These are phyloP conservation scores for Dermochelys coriacea DNA, from an alignment of 2,797 vertebrate species.

Conservation along the genomic window DNA sequence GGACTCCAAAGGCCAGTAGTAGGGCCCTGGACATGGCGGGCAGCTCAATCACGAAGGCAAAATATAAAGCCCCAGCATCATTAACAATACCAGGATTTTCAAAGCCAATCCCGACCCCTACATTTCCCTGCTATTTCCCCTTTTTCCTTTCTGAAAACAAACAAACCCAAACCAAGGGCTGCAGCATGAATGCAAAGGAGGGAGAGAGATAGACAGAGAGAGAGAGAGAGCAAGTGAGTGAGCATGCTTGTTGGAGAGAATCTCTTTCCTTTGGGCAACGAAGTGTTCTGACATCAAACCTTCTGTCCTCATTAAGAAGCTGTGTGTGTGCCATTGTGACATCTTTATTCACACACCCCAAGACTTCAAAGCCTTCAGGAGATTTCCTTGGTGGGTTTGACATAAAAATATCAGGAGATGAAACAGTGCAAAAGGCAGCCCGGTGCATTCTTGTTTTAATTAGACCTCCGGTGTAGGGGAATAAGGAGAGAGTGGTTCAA, in stretches of 20 bases:
- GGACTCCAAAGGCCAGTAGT: background rate
- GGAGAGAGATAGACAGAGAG: background rate
- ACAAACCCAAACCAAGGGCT: background rate
- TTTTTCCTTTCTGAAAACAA: slow-evolving; percentile 43
- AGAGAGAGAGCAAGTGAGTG: background rate
- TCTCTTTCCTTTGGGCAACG: slow-evolving; percentile 75
- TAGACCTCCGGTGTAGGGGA: slow-evolving; percentile 71
- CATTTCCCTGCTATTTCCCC: slow-evolving; percentile 40
- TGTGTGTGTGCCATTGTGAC: slow-evolving; percentile 78
- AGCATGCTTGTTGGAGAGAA: slow-evolving; percentile 45
- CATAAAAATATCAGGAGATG: slow-evolving; percentile 80
- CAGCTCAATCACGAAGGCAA: background rate
- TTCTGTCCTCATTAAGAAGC: slow-evolving; percentile 83
- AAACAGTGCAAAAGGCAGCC: slow-evolving; percentile 73
- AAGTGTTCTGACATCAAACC: slow-evolving; percentile 81
- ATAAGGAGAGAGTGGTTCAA: slow-evolving; percentile 37
- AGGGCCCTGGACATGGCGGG: background rate
- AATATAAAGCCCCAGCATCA: background rate
- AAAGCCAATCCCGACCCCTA: background rate
- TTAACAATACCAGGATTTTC: background rate
- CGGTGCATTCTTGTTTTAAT: slow-evolving; percentile 78
- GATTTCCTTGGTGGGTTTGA: slow-evolving; percentile 84
- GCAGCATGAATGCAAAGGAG: slow-evolving; percentile 43
- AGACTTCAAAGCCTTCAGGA: slow-evolving; percentile 87
- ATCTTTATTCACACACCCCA: slow-evolving; percentile 82